Evolutionary conservation across 2,797 vertebrate genomes (phyloP).

Genomic region (Scarus forsteni): DNA sequence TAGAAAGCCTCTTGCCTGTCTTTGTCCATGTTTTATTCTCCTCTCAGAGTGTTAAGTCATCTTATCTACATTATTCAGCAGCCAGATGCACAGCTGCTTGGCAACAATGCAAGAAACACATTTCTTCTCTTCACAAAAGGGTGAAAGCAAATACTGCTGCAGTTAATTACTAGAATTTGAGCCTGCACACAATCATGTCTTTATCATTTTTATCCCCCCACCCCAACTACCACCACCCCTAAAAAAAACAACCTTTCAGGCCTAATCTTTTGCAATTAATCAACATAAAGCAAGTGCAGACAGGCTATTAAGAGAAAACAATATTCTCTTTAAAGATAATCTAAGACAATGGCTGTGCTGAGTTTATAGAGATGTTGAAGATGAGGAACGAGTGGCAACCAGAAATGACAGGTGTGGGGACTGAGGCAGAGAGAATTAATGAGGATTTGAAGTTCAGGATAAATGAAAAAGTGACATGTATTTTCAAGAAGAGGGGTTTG

Average conservation of each 20-base stretch:
- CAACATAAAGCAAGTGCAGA: slow-evolving; percentile 49
- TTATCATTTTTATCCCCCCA: slow-evolving; percentile 31
- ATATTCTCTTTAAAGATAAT: slow-evolving; percentile 51
- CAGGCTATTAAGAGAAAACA: slow-evolving; percentile 51
- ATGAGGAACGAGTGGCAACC: slow-evolving; percentile 36
- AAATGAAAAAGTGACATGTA: slow-evolving; percentile 39
- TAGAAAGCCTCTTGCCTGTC: slow-evolving; percentile 40
- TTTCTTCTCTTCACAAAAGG: slow-evolving; percentile 33
- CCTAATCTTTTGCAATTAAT: slow-evolving; percentile 64
- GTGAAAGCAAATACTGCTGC: slow-evolving; percentile 2
- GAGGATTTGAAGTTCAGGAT: slow-evolving; percentile 45
- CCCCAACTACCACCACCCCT: neutral
- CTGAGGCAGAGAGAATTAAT: slow-evolving; percentile 50
- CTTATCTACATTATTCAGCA: slow-evolving; percentile 55
- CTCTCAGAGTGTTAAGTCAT: slow-evolving; percentile 39
- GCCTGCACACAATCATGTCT: slow-evolving; percentile 26
- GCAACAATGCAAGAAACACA: slow-evolving; percentile 21
- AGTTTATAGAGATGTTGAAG: slow-evolving; percentile 44
- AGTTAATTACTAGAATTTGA: slow-evolving; percentile 5
- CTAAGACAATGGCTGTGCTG: slow-evolving; percentile 28
- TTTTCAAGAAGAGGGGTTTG: slow-evolving; percentile 35
- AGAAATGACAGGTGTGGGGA: slow-evolving; percentile 52
- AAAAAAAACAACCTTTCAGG: slow-evolving; percentile 31
- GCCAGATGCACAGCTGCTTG: slow-evolving; percentile 39
- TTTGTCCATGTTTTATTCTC: slow-evolving; percentile 18